phyloP scores from a whole-genome alignment of 2,888 invertebrate genomes.

The Trichogramma dendrolimi region DNA sequence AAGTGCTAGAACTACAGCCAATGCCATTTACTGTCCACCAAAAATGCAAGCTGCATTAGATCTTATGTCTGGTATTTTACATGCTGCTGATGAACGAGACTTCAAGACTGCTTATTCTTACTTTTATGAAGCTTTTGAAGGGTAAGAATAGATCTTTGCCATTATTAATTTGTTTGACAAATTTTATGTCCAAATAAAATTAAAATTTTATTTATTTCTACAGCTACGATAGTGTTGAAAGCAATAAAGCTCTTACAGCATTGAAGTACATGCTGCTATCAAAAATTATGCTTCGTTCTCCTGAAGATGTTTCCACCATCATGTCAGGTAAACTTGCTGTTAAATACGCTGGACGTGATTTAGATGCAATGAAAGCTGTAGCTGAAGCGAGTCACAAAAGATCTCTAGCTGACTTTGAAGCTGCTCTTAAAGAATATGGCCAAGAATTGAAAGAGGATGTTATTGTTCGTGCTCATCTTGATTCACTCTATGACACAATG shows the following conservation, averaged over 20 bases:
- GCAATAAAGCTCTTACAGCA: constrained; percentile 86
- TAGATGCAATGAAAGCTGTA: constrained; percentile 97
- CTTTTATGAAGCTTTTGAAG: constrained; percentile 99
- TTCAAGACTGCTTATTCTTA: constrained; percentile 99
- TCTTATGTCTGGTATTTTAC: constrained; percentile 94
- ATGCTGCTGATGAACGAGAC: constrained; percentile 99
- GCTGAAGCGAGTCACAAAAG: constrained; percentile 95
- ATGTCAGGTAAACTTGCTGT: constrained; percentile 95
- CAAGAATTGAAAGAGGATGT: constrained; percentile 91
- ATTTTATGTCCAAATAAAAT: constrained; percentile 1
- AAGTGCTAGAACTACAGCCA: constrained; percentile 98
- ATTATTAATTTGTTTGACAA: constrained; percentile 1
- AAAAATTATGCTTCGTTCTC: constrained; percentile 96
- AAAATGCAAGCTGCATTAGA: constrained; percentile 97
- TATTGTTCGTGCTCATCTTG: constrained; percentile 94
- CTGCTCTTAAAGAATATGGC: constrained; percentile 80
- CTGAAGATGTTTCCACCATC: constrained; percentile 93
- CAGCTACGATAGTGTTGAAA: constrained; percentile 79
- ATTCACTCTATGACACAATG: constrained; percentile 96
- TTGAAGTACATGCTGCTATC: constrained; percentile 98
- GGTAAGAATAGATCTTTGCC: constrained; percentile 56
- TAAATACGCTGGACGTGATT: constrained; percentile 90
- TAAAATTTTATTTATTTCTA: constrained; percentile 9
- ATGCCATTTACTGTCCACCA: constrained; percentile 98
- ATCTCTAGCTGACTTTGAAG: constrained; percentile 94